Base-by-base conservation (phyloP, 1,140 invertebrate species). In the Neoseiulus cucumeris region DNA sequence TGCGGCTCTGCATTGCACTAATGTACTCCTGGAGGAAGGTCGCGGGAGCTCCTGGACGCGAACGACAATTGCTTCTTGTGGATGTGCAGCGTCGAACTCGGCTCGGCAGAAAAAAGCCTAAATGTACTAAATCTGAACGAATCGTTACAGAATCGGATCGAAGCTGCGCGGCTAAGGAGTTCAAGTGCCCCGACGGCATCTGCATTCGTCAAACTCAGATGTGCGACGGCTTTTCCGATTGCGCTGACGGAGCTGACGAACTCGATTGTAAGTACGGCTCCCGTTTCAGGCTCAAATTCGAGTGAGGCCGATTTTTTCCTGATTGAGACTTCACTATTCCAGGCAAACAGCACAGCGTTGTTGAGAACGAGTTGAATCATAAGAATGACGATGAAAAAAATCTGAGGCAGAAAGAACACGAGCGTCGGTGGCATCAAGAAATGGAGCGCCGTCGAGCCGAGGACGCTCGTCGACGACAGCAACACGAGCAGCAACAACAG, bases 241-340 rank as follows among this genome's bases (percentile, higher is more conserved):
- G 76, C 68, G 66, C 44, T 7, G 66, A 68, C 66, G 73, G 71
- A 17, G 71, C 74, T 64, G 76, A 77, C 68, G 76, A 77, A 68
- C 66, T 44, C n/a, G 70, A 70, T 17, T 76, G 75, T 72, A 76
- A 65, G 71, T 70, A 44, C 47, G 42, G 45, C 44, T n/a, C n/a
- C n/a, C n/a, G n/a, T n/a, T n/a, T n/a, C n/a, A n/a, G n/a, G n/a
- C n/a, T n/a, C n/a, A n/a, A n/a, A n/a, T n/a, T n/a, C n/a, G n/a
- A n/a, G n/a, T n/a, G n/a, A n/a, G n/a, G n/a, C n/a, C n/a, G n/a
- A n/a, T n/a, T n/a, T n/a, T n/a, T n/a, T n/a, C 14, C 18, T 47
- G 5, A 22, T 14, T 4, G 18, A 14, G 22, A 17, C 33, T n/a
- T 25, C 22, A 17, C 9, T 25, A 25, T 25, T 25, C 2, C 51